These are phyloP conservation scores for Zaprionus nigranus DNA, from an alignment of 1,140 invertebrate genomes.

Conservation along the genomic window DNA sequence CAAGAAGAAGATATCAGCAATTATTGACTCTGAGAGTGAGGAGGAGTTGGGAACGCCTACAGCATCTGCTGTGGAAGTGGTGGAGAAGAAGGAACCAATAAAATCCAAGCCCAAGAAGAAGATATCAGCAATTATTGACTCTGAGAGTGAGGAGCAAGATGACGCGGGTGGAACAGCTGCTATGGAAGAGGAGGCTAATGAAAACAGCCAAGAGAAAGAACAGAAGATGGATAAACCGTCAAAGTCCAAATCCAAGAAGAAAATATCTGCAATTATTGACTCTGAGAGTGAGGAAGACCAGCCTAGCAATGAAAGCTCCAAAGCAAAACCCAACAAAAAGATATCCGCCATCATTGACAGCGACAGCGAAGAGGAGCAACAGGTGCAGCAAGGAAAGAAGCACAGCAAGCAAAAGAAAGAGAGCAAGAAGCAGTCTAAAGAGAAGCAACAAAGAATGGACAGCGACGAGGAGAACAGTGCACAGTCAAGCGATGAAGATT, in stretches of 20 bases:
- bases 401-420: slow-evolving; percentile 37
- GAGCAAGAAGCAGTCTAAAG: slow-evolving; percentile 39
- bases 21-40: slow-evolving; percentile 64
- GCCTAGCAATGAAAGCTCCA: slow-evolving; percentile 2
- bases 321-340: slow-evolving; percentile 33
- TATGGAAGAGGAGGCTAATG: neutral
- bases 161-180: neutral
- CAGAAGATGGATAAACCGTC: neutral
- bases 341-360: slow-evolving; percentile 45
- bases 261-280: slow-evolving; percentile 50
- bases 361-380: slow-evolving; percentile 39
- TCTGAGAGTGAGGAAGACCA: slow-evolving; percentile 43
- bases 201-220: neutral
- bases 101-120: slow-evolving; percentile 27
- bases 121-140: slow-evolving; percentile 44
- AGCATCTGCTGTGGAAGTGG: no score
- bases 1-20: slow-evolving; percentile 23
- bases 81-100: no score
- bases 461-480: slow-evolving; percentile 31
- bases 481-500: slow-evolving; percentile 14
- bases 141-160: slow-evolving; percentile 54
- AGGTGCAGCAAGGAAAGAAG: neutral
- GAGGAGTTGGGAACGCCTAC: no score
- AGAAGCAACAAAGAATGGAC: slow-evolving; percentile 30
- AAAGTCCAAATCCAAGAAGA: slow-evolving; percentile 33